Evolutionary conservation across 2,113 vertebrate genomes (phyloP).

Genomic region (Megaptera novaeangliae): DNA sequence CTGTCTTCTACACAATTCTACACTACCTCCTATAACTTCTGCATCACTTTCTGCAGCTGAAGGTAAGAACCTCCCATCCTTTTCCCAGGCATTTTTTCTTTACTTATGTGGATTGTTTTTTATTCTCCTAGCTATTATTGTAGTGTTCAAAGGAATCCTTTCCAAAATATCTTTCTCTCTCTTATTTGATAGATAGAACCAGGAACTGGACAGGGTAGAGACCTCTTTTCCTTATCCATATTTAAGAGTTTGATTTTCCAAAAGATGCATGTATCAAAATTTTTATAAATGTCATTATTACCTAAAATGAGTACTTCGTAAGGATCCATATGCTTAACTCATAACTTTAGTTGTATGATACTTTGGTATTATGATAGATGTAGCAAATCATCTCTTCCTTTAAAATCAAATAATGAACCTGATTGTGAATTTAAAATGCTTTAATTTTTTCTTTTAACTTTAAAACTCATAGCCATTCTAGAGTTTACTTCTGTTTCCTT

Average conservation of each 20-base stretch:
- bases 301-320: slow-evolving; percentile 20
- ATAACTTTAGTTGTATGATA: neutral
- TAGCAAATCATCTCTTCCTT: neutral
- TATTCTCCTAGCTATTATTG: neutral
- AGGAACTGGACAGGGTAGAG: neutral
- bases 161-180: neutral
- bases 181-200: neutral
- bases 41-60: neutral
- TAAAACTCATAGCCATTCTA: slow-evolving; percentile 34
- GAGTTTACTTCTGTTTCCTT: neutral
- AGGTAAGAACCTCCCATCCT: neutral
- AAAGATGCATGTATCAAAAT: neutral
- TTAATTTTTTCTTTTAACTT: neutral
- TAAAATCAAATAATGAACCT: neutral
- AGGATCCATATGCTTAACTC: neutral
- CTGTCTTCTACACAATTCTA: neutral
- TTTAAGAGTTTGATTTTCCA: slow-evolving; percentile 23
- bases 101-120: neutral
- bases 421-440: neutral
- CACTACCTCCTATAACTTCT: neutral
- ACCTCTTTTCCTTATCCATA: slow-evolving; percentile 12
- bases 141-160: slow-evolving; percentile 5
- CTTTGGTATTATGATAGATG: neutral
- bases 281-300: slow-evolving; percentile 6
- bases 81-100: neutral